Evolutionary conservation across 2,113 vertebrate species (phyloP), one percentile per base, ranked within the genome.

Genomic region (Eurypyga helias): DNA sequence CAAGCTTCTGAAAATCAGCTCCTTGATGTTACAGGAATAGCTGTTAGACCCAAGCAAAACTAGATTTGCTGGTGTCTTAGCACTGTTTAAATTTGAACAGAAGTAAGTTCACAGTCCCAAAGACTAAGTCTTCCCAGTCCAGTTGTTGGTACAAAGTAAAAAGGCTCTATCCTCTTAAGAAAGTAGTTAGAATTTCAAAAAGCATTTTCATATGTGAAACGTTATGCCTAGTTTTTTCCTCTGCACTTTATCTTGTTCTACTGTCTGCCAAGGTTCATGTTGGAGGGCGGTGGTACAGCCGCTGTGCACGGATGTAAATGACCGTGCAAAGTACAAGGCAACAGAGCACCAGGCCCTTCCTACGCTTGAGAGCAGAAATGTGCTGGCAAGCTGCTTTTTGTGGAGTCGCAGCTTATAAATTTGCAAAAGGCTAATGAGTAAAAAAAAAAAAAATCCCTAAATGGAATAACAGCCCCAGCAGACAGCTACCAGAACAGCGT

Each of bases 11-110:
- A 58, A 73, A 41, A 66, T 33, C 66, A 95, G 3, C 80, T 66
- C 43, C 83, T 76, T 24, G 52, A 24, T 61, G 70, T 60, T 61
- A 23, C 58, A 54, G 78, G 51, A 88, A 46, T 67, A 76, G 66
- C 78, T 90, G 62, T 65, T 66, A 83, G 83, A 80, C 67, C 75
- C 58, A 1, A 65, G 67, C 62, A 85, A 58, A 90, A 58, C 41
- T 71, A 72, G 71, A 10, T 33, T 43, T 82, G 51, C 82, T 17
- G 31, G 24, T 49, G 54, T 29, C 36, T 66, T 41, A 55, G 54
- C 19, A 2, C 62, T 60, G 25, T 10, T 89, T 73, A 54, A 13
- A 65, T 72, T 58, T 60, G 24, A 52, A 55, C 70, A 58, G 41
- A 45, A 52, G 7, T 33, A 48, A 8, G 2, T 46, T 85, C 79